Evolutionary conservation across 1,140 invertebrate species (phyloP).

Genomic region (Bradysia coprophila): DNA sequence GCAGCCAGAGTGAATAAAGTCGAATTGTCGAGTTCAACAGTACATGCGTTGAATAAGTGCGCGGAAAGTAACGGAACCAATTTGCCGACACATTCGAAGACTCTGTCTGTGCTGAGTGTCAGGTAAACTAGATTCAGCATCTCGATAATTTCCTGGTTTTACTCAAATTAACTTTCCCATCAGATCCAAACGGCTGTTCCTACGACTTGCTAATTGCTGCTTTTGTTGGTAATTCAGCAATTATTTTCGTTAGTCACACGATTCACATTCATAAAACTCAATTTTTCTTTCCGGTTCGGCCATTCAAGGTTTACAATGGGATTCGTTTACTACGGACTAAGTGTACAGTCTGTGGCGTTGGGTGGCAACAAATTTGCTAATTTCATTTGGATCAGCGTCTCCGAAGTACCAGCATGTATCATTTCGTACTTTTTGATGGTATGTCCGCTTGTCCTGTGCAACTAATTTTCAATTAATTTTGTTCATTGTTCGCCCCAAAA

Average conservation of each 20-base stretch:
- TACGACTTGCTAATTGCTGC: background rate
- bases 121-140: conserved; percentile 35
- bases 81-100: no score
- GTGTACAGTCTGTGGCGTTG: conserved; percentile 42
- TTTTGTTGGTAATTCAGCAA: background rate
- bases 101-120: conserved; percentile 14
- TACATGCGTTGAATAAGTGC: conserved; percentile 6
- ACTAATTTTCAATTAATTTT: conserved; percentile 66
- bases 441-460: no score
- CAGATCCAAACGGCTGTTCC: background rate
- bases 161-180: conserved; percentile 46
- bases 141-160: conserved; percentile 42
- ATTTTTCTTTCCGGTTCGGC: no score
- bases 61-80: no score
- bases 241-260: no score
- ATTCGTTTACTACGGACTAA: conserved; percentile 47
- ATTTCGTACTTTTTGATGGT: conserved; percentile 14
- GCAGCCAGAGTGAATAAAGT: conserved; percentile 49
- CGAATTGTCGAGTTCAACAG: conserved; percentile 26
- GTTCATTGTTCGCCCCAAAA: conserved; percentile 54
- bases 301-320: conserved; percentile 27
- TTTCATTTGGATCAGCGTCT: conserved; percentile 31
- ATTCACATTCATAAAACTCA: no score
- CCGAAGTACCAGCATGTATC: conserved; percentile 37
- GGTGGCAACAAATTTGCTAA: conserved; percentile 40